Base-by-base conservation (phyloP, 2,888 invertebrate species). In the Drosophila subquinaria region DNA sequence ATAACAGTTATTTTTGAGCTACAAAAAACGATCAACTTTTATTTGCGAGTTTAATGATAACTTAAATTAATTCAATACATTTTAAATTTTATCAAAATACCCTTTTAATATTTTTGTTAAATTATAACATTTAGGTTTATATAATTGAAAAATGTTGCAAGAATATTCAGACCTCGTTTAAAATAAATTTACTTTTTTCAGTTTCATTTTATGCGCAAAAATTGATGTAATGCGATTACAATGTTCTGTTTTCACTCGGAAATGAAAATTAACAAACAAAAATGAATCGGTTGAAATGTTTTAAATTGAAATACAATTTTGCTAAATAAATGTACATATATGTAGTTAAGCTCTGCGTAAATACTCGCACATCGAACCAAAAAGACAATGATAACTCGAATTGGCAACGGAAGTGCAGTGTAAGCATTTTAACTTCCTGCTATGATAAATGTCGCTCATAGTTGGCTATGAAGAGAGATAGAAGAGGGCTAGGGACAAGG, bases 381-480 rank as follows among this genome's bases (percentile, higher is more conserved):
- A 23, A 6, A 59, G 9, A 59, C 27, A 38, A 13, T 17, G 50
- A 38, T 59, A 73, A 70, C 68, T 73, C 40, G 65, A 70, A 70
- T 81, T 47, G 17, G 35, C 45, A 45, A 43, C 75, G 89, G 83
- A 86, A 78, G 66, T 78, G 60, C 73, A 67, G 15, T 48, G 45
- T 47, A 63, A 66, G 69, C 52, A 20, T 11, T 67, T 75, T 73
- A 60, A 52, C 52, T 73, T 88, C 81, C 81, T 64, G 65, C n/a
- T n/a, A 11, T 62, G 65, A 81, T 77, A 87, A 75, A 52, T 17
- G 43, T 13, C 8, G 35, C 47, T 42, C 52, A 63, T 40, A 15
- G 27, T 11, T 23, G 15, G 36, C 3, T 10, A 0, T 38, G 15
- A 15, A 35, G 13, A 45, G 15, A 43, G 15, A 43, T 27, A 5